A percentile compares a stretch with the other conserved stretches of the same genome.
Evolutionary conservation across 1,140 invertebrate genomes (phyloP).

Genomic region (Pararge aegeria): DNA sequence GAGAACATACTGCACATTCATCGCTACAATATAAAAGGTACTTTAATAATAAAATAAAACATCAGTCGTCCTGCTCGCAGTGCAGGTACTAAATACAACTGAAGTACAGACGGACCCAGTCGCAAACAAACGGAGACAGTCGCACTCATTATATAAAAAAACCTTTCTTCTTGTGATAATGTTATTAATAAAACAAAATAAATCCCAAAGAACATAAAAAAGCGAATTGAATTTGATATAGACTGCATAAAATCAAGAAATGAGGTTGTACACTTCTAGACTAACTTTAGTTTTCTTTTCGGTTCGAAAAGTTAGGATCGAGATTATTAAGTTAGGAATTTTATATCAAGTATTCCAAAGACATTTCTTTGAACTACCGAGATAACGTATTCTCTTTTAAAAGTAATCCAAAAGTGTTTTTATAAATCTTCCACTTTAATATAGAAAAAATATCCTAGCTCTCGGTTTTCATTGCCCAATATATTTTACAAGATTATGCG

Average conservation of each 20-base stretch:
- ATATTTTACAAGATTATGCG: too few relatives aligned
- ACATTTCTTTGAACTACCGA: slow-evolving; percentile 39
- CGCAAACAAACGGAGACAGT: too few relatives aligned
- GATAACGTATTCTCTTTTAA: slow-evolving; percentile 51
- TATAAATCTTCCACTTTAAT: neutral
- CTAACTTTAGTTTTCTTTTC: slow-evolving; percentile 35
- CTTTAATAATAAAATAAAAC: too few relatives aligned
- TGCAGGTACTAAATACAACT: too few relatives aligned
- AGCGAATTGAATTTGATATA: slow-evolving; percentile 16
- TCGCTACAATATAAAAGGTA: too few relatives aligned
- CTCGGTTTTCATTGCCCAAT: neutral
- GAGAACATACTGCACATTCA: too few relatives aligned
- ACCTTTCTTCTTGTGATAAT: too few relatives aligned
- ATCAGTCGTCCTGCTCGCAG: too few relatives aligned
- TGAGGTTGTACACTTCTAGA: slow-evolving; percentile 13
- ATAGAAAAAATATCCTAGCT: neutral
- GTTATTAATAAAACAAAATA: too few relatives aligned
- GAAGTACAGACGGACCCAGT: too few relatives aligned
- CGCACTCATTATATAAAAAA: too few relatives aligned
- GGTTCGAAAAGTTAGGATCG: slow-evolving; percentile 45
- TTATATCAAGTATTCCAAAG: slow-evolving; percentile 41
- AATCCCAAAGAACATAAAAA: neutral
- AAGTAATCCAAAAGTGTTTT: slow-evolving; percentile 22
- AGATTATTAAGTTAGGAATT: slow-evolving; percentile 54
- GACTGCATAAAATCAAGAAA: slow-evolving; percentile 18